Base-by-base conservation (phyloP, 2,113 vertebrate species). In the Nycticorax nycticorax region DNA sequence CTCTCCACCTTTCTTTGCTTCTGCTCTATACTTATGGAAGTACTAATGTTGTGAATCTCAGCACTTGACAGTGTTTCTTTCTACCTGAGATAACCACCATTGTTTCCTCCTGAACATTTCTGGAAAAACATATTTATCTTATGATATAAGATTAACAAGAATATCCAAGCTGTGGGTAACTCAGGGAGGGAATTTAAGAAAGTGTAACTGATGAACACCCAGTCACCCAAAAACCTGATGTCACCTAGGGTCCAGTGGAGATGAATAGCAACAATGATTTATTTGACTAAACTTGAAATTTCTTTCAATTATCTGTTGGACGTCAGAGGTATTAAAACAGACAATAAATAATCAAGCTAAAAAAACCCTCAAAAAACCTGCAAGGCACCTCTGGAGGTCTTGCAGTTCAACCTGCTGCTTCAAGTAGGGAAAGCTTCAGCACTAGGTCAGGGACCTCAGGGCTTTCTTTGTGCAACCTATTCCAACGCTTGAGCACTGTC, bases 31-130 rank as follows among this genome's bases (percentile, higher is more conserved):
- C 18, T 71, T 76, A 23, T 10, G 63, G 64, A 89, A 94, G 91
- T 52, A 84, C 33, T 75, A 74, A 85, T 56, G 66, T 52, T 82
- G 88, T 81, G 91, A 95, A 75, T 94, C 80, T 85, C 73, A 85
- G 35, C n/a, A 43, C 23, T 72, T 74, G 71, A 39, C n/a, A 73
- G 43, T 24, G 22, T 30, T 89, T 53, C 62, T 90, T 56, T 56
- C 53, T 73, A 3, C 14, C 69, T 37, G 35, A 85, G 72, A 55
- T 60, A 55, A 37, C 57, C 14, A 4, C 28, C 22, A 19, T 53
- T 57, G 4, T 56, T 57, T 83, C 47, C 60, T 86, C 48, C 15
- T n/a, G 41, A 30, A 7, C 9, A 4, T 81, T 53, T 90, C 39
- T 88, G 17, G 35, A 30, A 60, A 47, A 21, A 10, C 6, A 5